Evolutionary conservation across 2,113 vertebrate species (phyloP), one percentile per base, ranked within the genome.

Genomic region (Trochalopteron elliotii): DNA sequence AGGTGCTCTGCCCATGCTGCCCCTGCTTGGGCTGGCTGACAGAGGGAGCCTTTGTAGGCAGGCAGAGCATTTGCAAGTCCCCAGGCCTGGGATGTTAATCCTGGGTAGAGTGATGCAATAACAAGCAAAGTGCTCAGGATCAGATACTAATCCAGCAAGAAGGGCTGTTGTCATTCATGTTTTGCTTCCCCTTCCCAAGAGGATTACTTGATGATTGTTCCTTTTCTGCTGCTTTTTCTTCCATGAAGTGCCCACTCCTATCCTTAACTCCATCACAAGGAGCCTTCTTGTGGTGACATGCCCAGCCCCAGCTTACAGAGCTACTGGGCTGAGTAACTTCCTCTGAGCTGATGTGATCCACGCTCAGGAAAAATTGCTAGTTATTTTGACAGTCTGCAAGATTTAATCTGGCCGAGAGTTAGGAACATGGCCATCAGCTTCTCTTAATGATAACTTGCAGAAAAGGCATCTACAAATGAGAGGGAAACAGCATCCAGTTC

Each of bases 1-100:
- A 79, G 59, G 18, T 53, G 55, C 28, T 30, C 80, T 72, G 60
- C 18, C 12, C 0, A 0, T 8, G 1, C 30, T 37, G 50, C 50
- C 74, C 86, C 50, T 64, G 37, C 61, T 44, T 16, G 39, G 15
- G 18, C 56, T 56, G 80, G 21, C 30, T 71, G 80, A 24, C 3
- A 0, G 55, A 31, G 11, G 47, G 13, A 74, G 3, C 0, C 0
- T 3, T 19, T 20, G 44, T 44, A 44, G 44, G 44, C 44, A 44
- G 44, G 17, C 44, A 44, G 44, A 44, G 44, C 44, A 44, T 44
- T 44, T 16, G 1, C 25, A 49, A 10, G 12, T 7, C 55, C 52
- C 57, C 60, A 17, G 57, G 35, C 33, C 68, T 50, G 55, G 50
- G 55, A 33, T 15, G 5, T 28, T 59, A 67, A 78, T 47, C 44